phyloP scores from a whole-genome alignment of 2,888 invertebrate species.

The Sinotaia quadrata region DNA sequence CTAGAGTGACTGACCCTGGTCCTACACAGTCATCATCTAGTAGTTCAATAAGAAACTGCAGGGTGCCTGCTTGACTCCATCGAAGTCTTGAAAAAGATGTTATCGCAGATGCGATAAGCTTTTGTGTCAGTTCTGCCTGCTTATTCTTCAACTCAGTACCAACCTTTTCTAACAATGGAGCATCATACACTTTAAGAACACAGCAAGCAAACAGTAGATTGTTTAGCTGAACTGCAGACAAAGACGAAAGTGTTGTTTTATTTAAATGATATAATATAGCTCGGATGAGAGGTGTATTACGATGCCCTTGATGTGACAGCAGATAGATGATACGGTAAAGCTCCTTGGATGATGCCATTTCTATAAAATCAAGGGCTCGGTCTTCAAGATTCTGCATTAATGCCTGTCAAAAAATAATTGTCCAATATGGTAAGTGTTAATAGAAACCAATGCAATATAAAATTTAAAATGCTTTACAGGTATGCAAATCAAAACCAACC shows the following conservation, averaged over 20 bases:
- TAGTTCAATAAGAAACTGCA: constrained; percentile 25
- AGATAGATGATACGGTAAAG: constrained; percentile 37
- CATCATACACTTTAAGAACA: constrained; percentile 31
- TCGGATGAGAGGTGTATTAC: constrained; percentile 38
- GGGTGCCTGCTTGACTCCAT: constrained; percentile 24
- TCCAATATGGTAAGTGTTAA: no score
- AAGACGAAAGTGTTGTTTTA: constrained; percentile 21
- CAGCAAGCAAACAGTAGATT: constrained; percentile 37
- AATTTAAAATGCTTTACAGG: no score
- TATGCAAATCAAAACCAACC: no score
- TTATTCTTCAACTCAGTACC: constrained; percentile 7
- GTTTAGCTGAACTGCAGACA: constrained; percentile 31
- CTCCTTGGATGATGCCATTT: constrained; percentile 35
- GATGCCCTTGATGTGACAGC: constrained; percentile 31
- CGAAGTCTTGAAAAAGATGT: constrained; percentile 31
- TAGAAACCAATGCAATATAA: no score
- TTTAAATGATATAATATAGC: constrained; percentile 37
- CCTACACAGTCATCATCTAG: background rate
- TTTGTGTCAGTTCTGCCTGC: constrained; percentile 7
- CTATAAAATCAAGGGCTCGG: constrained; percentile 35
- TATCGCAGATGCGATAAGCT: constrained; percentile 21
- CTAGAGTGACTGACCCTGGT: background rate
- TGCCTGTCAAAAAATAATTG: no score
- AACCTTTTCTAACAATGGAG: constrained; percentile 29
- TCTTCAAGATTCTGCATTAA: constrained; percentile 33